Base-by-base conservation (phyloP, 1,140 invertebrate genomes). In the Phortica variegata region DNA sequence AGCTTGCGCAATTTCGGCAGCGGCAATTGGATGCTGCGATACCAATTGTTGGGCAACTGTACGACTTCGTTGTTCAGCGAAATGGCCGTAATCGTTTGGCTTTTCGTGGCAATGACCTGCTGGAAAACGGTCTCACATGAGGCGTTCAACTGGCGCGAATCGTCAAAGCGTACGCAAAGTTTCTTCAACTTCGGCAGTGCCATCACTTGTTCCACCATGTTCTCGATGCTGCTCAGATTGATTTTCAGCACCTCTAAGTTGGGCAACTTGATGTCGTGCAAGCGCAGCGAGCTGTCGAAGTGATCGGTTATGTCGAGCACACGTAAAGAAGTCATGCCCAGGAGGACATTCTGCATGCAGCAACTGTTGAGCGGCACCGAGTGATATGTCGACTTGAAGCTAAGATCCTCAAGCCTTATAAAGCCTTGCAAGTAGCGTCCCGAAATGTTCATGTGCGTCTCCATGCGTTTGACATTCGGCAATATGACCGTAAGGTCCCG, bases 1-100 rank as follows among this genome's bases (percentile, higher is more conserved):
- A 68, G n/a, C 0, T 45, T 29, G 1, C 43, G 49, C 12, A 68
- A 52, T 45, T 68, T 63, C 33, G 63, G 63, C 45, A 68, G 38
- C n/a, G 68, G 57, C 17, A 63, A 15, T 0, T 69, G 36, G 18
- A 68, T 21, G 20, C 54, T 60, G 3, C 68, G 43, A 1, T 68
- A 52, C 63, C 63, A 68, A 9, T 60, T 65, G 0, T 33, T 12
- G 0, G 65, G 60, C 49, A 68, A 3, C 13, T 68, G 63, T 1
- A 68, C 51, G n/a, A 68, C 63, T 20, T 68, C 63, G n/a, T 68
- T 63, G 38, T 68, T 68, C 1, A 68, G 40, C 0, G 63, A 65
- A 7, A 68, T 68, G 6, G 60, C 29, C 4, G 63, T 54, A 17
- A 68, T 68, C 5, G 21, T 20, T 1, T 68, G 65, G 12, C 65